phyloP scores from a whole-genome alignment of 2,113 vertebrate species.

The Pagrus major region DNA sequence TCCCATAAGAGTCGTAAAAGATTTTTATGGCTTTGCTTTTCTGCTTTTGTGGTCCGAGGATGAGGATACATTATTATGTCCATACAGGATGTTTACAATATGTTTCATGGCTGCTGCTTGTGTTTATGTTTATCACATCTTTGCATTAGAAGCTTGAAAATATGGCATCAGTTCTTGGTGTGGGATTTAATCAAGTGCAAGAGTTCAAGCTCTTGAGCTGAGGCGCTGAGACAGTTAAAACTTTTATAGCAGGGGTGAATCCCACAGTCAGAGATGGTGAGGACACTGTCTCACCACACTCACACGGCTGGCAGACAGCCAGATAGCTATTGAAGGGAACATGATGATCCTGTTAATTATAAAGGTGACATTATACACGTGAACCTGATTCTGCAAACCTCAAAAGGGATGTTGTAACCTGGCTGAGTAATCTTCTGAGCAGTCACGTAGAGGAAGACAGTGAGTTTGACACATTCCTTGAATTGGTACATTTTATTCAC shows the following conservation, averaged over 20 bases:
- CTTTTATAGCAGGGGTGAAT: conserved; percentile 33
- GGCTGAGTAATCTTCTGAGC: conserved; percentile 56
- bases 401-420: conserved; percentile 47
- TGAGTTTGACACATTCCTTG: conserved; percentile 10
- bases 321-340: conserved; percentile 71
- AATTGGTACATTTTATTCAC: conserved; percentile 30
- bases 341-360: conserved; percentile 77
- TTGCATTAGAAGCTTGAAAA: conserved; percentile 5
- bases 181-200: not conserved
- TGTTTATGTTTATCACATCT: conserved; percentile 9
- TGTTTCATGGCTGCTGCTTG: conserved; percentile 11
- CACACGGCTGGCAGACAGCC: conserved; percentile 60
- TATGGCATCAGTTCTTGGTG: not conserved
- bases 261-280: conserved; percentile 35
- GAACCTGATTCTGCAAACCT: conserved; percentile 67
- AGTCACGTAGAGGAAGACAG: conserved; percentile 40
- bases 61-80: not conserved
- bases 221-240: conserved; percentile 5
- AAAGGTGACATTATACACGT: conserved; percentile 73
- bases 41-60: conserved; percentile 23
- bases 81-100: conserved; percentile 23
- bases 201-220: not conserved
- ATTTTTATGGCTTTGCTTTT: conserved; percentile 43
- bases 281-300: conserved; percentile 58
- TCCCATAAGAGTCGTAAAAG: conserved; percentile 41